Evolutionary conservation across 1,140 invertebrate species (phyloP).

Genomic region (Antheraea pernyi): DNA sequence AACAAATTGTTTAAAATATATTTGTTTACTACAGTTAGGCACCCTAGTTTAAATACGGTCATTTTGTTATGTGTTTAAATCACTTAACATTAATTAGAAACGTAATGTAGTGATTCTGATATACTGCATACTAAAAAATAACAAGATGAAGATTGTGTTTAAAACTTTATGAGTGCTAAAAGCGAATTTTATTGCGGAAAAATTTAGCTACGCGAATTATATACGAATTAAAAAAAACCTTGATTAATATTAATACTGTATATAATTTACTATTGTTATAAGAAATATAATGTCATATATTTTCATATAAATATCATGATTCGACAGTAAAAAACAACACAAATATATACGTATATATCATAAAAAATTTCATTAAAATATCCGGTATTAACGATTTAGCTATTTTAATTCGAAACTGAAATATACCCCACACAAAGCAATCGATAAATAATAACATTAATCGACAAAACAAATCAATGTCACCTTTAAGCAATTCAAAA

Average conservation of each 20-base stretch:
- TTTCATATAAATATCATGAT: neutral
- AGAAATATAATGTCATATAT: neutral
- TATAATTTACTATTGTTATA: neutral
- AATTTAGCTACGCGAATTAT: neutral
- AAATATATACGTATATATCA: conserved; percentile 13
- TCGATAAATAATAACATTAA: conserved; percentile 11
- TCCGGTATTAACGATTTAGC: conserved; percentile 21
- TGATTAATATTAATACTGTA: neutral
- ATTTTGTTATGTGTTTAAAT: no score
- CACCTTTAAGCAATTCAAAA: conserved; percentile 22
- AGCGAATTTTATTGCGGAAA: neutral
- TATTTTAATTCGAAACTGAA: conserved; percentile 14
- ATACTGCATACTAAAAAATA: neutral
- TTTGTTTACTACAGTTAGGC: no score
- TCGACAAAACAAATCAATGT: conserved; percentile 31
- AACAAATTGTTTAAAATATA: no score
- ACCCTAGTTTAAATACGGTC: no score
- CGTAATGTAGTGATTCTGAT: neutral
- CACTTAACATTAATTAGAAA: neutral
- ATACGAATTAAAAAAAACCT: neutral
- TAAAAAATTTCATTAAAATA: conserved; percentile 4
- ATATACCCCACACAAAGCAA: conserved; percentile 18
- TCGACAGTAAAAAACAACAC: neutral
- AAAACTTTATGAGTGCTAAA: conserved; percentile 1
- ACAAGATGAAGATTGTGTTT: conserved; percentile 3